Evolutionary conservation across 2,888 invertebrate genomes (phyloP), one percentile per base, ranked within the genome.

Genomic region (Drosophila quinaria): DNA sequence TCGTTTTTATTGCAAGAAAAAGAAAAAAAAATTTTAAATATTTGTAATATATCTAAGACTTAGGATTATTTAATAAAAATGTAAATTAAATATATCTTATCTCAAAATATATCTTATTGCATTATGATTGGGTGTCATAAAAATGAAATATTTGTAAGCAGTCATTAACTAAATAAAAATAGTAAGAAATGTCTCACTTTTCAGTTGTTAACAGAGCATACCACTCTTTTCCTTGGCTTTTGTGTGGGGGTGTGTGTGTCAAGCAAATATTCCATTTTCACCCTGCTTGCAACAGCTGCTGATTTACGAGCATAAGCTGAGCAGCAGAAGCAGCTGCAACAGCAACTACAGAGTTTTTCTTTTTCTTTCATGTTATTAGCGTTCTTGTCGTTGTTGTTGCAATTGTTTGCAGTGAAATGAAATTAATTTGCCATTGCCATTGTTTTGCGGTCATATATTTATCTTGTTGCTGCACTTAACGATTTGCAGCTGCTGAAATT

Each of bases 381-480:
- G 19, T 6, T 52, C 31, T 19, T 41, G 29, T 35, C 22, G 42
- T 19, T 58, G 8, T 13, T 44, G 25, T n/a, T 74, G 62, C 47
- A 44, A n/a, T 54, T 73, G 49, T 42, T 49, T 61, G 59, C 59
- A 70, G 46, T 50, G 22, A 68, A 87, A 80, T 74, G 78, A 89
- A 89, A 87, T 81, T 89, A 89, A 83, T 87, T 84, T 83, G 63
- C 62, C 67, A 80, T 89, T 83, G 70, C 74, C 63, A 52, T 77
- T 80, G 78, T 55, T 74, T 72, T 73, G 87, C 69, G 72, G 74
- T 89, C 72, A 73, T 44, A 73, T 71, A 83, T 88, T 88, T 83
- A 63, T 83, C 87, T 88, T 72, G 67, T 65, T 59, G 50, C 62
- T 87, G 84, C 77, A 76, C 49, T 83, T 77, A 66, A 76, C 73